phyloP scores from a whole-genome alignment of 2,113 vertebrate species.

The Hoplias malabaricus region DNA sequence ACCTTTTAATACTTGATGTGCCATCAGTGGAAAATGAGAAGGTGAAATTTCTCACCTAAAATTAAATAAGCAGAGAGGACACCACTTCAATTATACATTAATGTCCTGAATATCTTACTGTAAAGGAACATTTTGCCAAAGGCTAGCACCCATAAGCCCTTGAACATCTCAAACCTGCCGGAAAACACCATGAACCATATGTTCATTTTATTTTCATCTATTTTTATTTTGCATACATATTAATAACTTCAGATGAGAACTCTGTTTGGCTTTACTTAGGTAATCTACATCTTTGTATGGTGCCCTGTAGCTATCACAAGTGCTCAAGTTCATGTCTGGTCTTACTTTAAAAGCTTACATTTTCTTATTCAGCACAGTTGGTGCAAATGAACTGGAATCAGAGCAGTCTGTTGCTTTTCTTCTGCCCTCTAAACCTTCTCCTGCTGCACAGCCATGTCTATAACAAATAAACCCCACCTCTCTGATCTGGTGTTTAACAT shows the following conservation, averaged over 20 bases:
- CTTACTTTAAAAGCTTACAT: background rate
- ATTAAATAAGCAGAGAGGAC: conserved; percentile 38
- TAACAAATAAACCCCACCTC: conserved; percentile 13
- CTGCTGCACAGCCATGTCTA: background rate
- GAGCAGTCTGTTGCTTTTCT: conserved; percentile 42
- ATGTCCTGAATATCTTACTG: conserved; percentile 39
- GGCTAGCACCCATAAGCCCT: conserved; percentile 31
- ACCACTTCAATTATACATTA: conserved; percentile 44
- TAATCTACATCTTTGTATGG: background rate
- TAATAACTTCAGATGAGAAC: background rate
- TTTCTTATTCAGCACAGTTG: background rate
- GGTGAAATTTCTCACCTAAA: conserved; percentile 38
- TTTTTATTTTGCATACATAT: conserved; percentile 31
- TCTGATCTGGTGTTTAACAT: conserved; percentile 34
- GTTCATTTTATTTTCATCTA: conserved; percentile 24
- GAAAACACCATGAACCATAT: background rate
- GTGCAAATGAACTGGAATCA: conserved; percentile 55
- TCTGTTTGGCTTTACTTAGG: background rate
- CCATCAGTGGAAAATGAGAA: conserved; percentile 20
- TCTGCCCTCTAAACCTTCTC: conserved; percentile 22
- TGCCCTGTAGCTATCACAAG: background rate
- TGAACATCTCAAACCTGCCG: conserved; percentile 37
- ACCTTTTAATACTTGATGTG: conserved; percentile 42
- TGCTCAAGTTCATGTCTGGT: background rate
- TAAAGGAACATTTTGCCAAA: conserved; percentile 48